Evolutionary conservation across 1,140 invertebrate genomes (phyloP), one percentile per base, ranked within the genome.

Genomic region (Phocides pigmalion): DNA sequence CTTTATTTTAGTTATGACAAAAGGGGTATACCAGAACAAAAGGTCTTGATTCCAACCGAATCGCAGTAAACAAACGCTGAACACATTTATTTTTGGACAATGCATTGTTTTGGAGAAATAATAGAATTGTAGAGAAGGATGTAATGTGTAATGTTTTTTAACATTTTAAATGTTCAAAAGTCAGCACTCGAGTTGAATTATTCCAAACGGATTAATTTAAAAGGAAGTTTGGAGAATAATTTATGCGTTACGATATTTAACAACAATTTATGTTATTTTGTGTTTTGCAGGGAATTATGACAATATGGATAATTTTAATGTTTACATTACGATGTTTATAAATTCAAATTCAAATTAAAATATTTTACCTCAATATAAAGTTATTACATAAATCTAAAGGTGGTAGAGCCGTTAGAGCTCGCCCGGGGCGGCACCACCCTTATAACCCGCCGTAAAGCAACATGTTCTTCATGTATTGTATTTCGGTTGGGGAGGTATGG

Each of bases 1-100:
- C 25, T 67, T 59, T 58, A 51, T 61, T 67, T 64, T 70, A 47
- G 59, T 59, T 59, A 51, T 51, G 56, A 66, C 64, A 61, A 53
- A 59, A 59, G 58, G 53, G 42, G n/a, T 42, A 42, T 14, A 19
- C 16, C 28, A 20, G 47, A 47, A 59, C 56, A 59, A 59, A 59
- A 35, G 47, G 54, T n/a, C n/a, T 15, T 22, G 56, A 14, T 59
- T 47, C 56, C 32, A 47, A 59, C 35, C 15, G 42, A 17, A 62
- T 62, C 16, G 20, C 35, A 49, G 16, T 35, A 58, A 62, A 67
- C 35, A 56, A 50, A 64, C 44, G 53, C 22, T 47, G 41, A 58
- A 68, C 46, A 54, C 20, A 12, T 59, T 64, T 49, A 66, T n/a
- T n/a, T n/a, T n/a, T n/a, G n/a, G n/a, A n/a, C 53, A 66, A 70